Evolutionary conservation across 1,140 invertebrate species (phyloP), one percentile per base, ranked within the genome.

Genomic region (Ditylenchus dipsaci): DNA sequence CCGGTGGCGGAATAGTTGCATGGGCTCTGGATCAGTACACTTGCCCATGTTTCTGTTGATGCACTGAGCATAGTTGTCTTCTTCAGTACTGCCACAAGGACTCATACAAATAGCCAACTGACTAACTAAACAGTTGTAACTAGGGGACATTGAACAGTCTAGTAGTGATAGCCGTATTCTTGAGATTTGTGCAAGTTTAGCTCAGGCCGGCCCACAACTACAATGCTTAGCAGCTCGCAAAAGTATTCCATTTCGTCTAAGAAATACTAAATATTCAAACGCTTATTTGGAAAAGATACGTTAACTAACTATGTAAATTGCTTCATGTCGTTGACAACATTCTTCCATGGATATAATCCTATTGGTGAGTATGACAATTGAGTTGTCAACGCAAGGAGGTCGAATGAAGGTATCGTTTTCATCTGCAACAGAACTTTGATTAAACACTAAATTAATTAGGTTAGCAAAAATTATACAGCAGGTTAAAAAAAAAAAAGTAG

Each of bases 311-410:
- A 38, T 38, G 11, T 38, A 38, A 5, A 38, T 38, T 38, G 33
- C 1, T 27, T 30, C 11, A 23, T 8, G 11, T 23, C 65, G 13
- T 60, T 45, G 11, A 21, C 11, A 42, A 19, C n/a, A 21, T 21
- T 13, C 49, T 19, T 53, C 49, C 49, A 74, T 58, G 33, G 74
- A 62, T 27, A 75, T 65, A 1, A 75, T 33, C 21, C 73, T 29
- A 49, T 69, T 75, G 7, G 72, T 75, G 23, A 75, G 59, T 13
- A 75, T 23, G 62, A 75, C 61, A n/a, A 76, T 33, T 17, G 67
- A 69, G 43, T 75, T 75, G 56, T 65, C 65, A 13, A 56, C 49
- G 47, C 73, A 74, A 5, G 33, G 7, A 43, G 3, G 49, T 53
- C 23, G n/a, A 47, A 5, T 17, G 8, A 21, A 8, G 38, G 30